These are phyloP conservation scores for Calliphora vomitoria DNA, from an alignment of 2,888 invertebrate genomes.

Conservation along the genomic window DNA sequence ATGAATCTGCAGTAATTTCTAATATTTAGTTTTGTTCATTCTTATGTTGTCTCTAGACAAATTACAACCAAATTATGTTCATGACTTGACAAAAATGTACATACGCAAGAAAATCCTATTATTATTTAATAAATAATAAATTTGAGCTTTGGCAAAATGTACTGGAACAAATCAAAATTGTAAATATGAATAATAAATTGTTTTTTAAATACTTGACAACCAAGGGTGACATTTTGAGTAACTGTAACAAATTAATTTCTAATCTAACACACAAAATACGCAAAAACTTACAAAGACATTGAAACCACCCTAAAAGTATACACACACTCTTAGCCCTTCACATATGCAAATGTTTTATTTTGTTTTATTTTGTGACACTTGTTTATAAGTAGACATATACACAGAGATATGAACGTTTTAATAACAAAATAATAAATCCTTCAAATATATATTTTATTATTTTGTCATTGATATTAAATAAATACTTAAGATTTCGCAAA, in stretches of 20 bases:
- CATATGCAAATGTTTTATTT: conserved; percentile 46
- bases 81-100: conserved; percentile 42
- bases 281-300: conserved; percentile 49
- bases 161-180: conserved; percentile 38
- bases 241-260: conserved; percentile 68
- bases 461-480: conserved; percentile 58
- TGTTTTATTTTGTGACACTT: conserved; percentile 1
- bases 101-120: background rate
- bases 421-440: conserved; percentile 70
- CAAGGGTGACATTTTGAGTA: conserved; percentile 62
- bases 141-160: conserved; percentile 8
- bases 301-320: conserved; percentile 44
- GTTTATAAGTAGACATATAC: background rate
- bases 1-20: no score
- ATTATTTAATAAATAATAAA: conserved; percentile 27
- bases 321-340: background rate
- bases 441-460: conserved; percentile 43
- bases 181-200: conserved; percentile 68
- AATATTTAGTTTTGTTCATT: no score
- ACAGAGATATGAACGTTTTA: conserved; percentile 59
- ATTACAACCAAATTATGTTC: background rate
- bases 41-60: no score
- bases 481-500: conserved; percentile 52
- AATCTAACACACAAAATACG: conserved; percentile 35
- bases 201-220: conserved; percentile 69